Conservation (phyloP, 2,797 vertebrate species). For the Phataginus tricuspis region DNA sequence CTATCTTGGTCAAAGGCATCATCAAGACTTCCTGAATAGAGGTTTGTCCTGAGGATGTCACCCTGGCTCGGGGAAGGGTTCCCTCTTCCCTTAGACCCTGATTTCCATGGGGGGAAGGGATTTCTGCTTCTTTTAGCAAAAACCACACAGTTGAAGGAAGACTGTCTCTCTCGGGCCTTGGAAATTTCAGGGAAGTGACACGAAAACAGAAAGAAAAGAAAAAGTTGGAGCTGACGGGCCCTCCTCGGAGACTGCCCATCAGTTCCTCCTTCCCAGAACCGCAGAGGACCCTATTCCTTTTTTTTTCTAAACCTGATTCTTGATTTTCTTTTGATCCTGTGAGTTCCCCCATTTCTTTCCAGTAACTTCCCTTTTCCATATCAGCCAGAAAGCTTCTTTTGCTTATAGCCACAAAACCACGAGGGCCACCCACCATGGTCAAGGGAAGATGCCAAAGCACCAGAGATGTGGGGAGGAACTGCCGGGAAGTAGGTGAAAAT, state of each 20-base stretch:
- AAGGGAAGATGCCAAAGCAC: background rate
- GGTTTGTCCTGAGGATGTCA: background rate
- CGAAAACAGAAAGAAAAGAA: background rate
- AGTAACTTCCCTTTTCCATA: background rate
- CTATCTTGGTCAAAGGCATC: background rate
- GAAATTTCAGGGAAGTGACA: background rate
- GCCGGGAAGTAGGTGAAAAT: background rate
- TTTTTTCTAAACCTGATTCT: background rate
- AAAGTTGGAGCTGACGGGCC: background rate
- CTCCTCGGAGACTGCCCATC: background rate
- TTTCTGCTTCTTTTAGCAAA: background rate
- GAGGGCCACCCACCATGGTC: background rate
- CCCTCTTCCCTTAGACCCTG: background rate
- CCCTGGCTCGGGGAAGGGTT: no score
- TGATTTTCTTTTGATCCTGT: background rate
- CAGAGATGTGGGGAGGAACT: background rate
- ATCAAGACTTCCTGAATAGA: background rate
- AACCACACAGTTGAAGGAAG: background rate
- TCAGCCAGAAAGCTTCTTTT: background rate
- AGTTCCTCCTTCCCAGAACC: background rate
- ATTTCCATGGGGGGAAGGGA: background rate
- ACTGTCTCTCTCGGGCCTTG: background rate
- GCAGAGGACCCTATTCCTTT: background rate
- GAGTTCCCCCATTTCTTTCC: background rate
- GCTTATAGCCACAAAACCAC: background rate